Percentiles rank a stretch among this genome's conserved stretches.
phyloP scores from a whole-genome alignment of 2,888 invertebrate genomes.

The Brachypterus glaber region DNA sequence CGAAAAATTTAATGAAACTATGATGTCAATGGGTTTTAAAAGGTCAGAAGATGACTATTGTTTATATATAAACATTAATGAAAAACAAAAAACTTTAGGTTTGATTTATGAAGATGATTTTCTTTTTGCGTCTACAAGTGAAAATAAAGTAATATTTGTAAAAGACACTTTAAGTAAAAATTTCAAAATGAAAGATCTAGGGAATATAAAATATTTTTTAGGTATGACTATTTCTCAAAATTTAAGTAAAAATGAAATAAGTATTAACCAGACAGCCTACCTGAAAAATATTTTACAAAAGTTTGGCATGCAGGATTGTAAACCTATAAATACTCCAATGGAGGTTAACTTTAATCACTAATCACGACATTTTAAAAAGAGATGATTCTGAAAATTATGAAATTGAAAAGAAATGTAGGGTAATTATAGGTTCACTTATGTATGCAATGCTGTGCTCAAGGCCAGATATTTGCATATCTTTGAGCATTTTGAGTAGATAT shows the following conservation, averaged over 20 bases:
- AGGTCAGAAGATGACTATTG: constrained; percentile 14
- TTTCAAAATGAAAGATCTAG: constrained; percentile 16
- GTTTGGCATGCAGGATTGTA: constrained; percentile 10
- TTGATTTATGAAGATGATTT: constrained; percentile 16
- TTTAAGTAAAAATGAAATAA: too few relatives aligned
- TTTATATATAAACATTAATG: constrained; percentile 8
- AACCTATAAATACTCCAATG: constrained; percentile 12
- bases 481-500: constrained; percentile 18
- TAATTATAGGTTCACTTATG: constrained; percentile 15
- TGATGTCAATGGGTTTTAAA: constrained; percentile 11
- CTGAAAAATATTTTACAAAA: constrained; percentile 5
- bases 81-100: constrained; percentile 8
- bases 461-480: constrained; percentile 15
- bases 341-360: constrained; percentile 12
- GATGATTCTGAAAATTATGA: constrained; percentile 10
- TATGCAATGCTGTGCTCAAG: constrained; percentile 17
- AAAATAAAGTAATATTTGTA: constrained; percentile 10
- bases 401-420: constrained; percentile 12
- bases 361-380: constrained; percentile 7
- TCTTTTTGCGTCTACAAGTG: constrained; percentile 9
- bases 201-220: constrained; percentile 13
- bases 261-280: constrained; percentile 5
- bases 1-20: constrained; percentile 16
- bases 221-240: too few relatives aligned
- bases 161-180: constrained; percentile 7